Conservation (phyloP, 2,888 invertebrate species). For the Frankliniella intonsa region DNA sequence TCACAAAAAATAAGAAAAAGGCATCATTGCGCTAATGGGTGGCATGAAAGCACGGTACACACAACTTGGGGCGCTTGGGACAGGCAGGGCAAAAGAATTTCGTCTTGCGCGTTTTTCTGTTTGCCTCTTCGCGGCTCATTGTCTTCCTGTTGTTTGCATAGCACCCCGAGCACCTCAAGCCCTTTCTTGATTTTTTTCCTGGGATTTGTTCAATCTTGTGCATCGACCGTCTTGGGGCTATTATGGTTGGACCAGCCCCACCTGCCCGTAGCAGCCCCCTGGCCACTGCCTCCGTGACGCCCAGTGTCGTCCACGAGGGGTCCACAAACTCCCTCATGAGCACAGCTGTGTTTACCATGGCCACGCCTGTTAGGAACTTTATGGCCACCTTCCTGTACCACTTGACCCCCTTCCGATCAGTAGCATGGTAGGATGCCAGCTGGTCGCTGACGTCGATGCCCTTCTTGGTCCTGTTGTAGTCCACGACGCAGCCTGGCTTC, state of each 20-base stretch:
- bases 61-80: background rate
- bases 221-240: background rate
- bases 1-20: too few relatives aligned
- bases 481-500: background rate
- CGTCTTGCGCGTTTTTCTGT: background rate
- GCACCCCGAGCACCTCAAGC: background rate
- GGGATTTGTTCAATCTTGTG: background rate
- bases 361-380: background rate
- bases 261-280: background rate
- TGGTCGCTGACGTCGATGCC: background rate
- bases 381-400: background rate
- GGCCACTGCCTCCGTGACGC: background rate
- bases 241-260: background rate
- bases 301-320: background rate
- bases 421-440: background rate
- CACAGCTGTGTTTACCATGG: background rate
- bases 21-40: background rate
- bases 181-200: background rate
- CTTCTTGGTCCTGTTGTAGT: background rate
- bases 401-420: background rate
- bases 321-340: background rate
- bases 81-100: background rate
- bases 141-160: background rate
- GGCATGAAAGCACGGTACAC: background rate
- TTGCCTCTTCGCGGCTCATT: background rate